phyloP scores from a whole-genome alignment of 2,888 invertebrate genomes.

The Agrochola macilenta region DNA sequence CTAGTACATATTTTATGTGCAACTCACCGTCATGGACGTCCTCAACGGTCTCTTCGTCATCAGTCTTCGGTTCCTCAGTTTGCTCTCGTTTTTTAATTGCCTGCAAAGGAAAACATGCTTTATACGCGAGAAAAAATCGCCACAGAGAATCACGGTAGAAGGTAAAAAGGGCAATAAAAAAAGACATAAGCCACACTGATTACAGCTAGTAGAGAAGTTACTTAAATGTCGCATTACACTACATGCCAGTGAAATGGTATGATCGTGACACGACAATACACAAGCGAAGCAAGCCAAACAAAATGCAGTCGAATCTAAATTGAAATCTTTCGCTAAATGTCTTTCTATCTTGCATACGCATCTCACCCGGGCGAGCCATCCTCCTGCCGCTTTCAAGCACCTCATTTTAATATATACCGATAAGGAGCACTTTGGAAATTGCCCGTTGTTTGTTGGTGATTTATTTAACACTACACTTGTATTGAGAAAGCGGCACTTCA shows the following conservation, averaged over 20 bases:
- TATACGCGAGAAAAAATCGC: constrained; percentile 39
- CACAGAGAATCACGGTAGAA: constrained; percentile 63
- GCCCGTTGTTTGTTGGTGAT: constrained; percentile 77
- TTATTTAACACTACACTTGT: constrained; percentile 83
- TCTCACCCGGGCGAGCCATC: constrained; percentile 90
- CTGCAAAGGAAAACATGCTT: constrained; percentile 78
- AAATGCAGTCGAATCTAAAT: constrained; percentile 85
- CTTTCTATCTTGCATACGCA: constrained; percentile 81
- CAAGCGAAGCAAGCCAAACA: constrained; percentile 83
- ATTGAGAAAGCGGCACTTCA: constrained; percentile 85
- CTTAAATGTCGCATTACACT: constrained; percentile 72
- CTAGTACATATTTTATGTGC: constrained; percentile 15
- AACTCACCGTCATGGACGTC: constrained; percentile 86
- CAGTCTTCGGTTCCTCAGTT: constrained; percentile 85
- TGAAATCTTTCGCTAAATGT: constrained; percentile 86
- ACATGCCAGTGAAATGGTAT: constrained; percentile 77
- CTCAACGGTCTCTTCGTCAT: constrained; percentile 83
- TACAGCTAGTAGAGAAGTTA: constrained; percentile 71
- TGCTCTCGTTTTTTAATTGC: constrained; percentile 88
- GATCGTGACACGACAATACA: constrained; percentile 79
- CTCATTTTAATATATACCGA: constrained; percentile 86
- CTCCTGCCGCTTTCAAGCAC: constrained; percentile 89
- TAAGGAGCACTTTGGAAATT: constrained; percentile 77
- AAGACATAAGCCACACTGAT: constrained; percentile 71
- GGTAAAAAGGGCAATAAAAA: constrained; percentile 68